Conservation (phyloP, 2,888 invertebrate species). For the Hydrotaea cyrtoneurina region DNA sequence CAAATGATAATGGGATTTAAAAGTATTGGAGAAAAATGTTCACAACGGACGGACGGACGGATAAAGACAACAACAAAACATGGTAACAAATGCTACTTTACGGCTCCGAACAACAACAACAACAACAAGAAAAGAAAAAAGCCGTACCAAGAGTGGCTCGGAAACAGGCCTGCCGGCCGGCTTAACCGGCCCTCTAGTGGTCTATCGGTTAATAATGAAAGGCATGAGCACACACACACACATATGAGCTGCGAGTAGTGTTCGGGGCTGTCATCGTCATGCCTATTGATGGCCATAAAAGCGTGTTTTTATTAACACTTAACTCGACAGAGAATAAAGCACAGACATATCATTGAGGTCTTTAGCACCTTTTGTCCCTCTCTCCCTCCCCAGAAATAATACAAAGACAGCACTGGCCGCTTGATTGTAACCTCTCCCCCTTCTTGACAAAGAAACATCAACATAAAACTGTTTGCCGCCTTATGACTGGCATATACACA, state of each 20-base stretch:
- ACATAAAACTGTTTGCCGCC: constrained; percentile 8
- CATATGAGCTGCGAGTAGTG: neutral
- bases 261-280: neutral
- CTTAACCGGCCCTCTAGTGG: neutral
- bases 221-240: neutral
- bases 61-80: neutral
- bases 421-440: neutral
- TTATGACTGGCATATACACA: neutral
- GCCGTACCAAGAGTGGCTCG: neutral
- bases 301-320: constrained; percentile 50
- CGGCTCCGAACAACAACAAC: neutral
- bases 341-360: constrained; percentile 51
- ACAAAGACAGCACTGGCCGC: neutral
- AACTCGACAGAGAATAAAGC: constrained; percentile 11
- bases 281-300: constrained; percentile 40
- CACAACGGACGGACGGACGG: neutral
- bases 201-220: constrained; percentile 1
- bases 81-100: constrained; percentile 18
- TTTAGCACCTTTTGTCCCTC: constrained; percentile 54
- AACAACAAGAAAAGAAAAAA: too few species aligned
- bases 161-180: neutral
- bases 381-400: neutral
- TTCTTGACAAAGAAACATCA: constrained; percentile 13
- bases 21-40: neutral
- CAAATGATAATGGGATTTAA: constrained; percentile 24